A percentile compares a stretch with the other conserved stretches of the same genome.
phyloP scores from a whole-genome alignment of 2,888 invertebrate species.

The Phortica magna region DNA sequence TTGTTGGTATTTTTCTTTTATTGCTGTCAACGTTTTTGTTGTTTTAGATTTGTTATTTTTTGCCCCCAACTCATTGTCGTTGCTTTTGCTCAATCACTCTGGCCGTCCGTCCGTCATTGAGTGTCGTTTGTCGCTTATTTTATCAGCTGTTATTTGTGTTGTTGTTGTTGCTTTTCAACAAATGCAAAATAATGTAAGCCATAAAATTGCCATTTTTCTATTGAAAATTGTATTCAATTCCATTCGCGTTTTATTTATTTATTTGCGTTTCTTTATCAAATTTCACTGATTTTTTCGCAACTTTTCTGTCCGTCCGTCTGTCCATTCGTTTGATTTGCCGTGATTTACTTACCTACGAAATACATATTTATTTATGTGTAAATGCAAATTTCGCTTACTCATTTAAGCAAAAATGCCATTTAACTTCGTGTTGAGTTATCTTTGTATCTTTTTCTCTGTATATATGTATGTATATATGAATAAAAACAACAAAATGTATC shows the following conservation, averaged over 20 bases:
- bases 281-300: constrained; percentile 8
- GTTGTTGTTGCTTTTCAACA: constrained; percentile 2
- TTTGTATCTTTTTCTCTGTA: too few species aligned
- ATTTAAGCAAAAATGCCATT: too few species aligned
- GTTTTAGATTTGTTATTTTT: constrained; percentile 46
- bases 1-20: constrained; percentile 27
- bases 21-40: background rate
- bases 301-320: background rate
- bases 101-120: constrained; percentile 8
- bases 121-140: constrained; percentile 30
- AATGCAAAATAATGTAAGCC: constrained; percentile 50
- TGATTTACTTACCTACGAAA: constrained; percentile 40
- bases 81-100: constrained; percentile 21
- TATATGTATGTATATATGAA: too few species aligned
- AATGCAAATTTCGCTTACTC: too few species aligned
- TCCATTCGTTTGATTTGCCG: constrained; percentile 19
- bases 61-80: constrained; percentile 38
- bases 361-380: too few species aligned
- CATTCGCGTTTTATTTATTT: constrained; percentile 3
- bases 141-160: constrained; percentile 43
- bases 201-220: constrained; percentile 53
- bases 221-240: constrained; percentile 44
- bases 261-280: constrained; percentile 23
- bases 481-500: too few species aligned
- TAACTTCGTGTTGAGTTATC: too few species aligned